A percentile compares a stretch with the other conserved stretches of the same genome.
Conservation (phyloP, 2,113 vertebrate species). For the Eonycteris spelaea region DNA sequence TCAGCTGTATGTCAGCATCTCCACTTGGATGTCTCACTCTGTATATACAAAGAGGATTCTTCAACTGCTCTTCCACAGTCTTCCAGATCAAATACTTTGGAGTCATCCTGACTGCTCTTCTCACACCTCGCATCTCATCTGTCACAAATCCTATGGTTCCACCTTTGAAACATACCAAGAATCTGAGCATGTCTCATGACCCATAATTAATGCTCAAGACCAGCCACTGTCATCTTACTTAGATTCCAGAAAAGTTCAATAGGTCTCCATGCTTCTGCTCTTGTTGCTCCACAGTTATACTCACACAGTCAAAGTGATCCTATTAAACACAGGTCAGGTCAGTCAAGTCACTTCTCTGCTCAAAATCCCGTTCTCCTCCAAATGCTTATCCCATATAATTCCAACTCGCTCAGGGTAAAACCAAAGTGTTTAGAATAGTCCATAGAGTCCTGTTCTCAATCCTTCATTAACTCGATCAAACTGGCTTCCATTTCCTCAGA, state of each 20-base stretch:
- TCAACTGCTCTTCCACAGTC: background rate
- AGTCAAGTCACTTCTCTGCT: background rate
- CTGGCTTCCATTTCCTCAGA: background rate
- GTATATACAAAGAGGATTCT: background rate
- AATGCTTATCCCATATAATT: background rate
- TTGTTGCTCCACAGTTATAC: background rate
- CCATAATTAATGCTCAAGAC: background rate
- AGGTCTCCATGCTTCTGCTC: background rate
- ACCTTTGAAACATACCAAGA: background rate
- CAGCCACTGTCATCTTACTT: background rate
- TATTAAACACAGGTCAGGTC: background rate
- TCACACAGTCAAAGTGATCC: background rate
- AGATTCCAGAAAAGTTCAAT: background rate
- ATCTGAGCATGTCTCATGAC: background rate
- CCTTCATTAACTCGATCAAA: background rate
- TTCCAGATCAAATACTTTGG: background rate
- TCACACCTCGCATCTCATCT: background rate
- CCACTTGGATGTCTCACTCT: background rate
- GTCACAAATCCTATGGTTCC: background rate
- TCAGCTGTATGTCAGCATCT: background rate
- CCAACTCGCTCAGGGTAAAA: background rate
- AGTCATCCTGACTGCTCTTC: background rate
- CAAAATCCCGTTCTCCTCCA: background rate
- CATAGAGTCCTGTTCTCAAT: background rate
- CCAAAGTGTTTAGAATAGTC: background rate